These are phyloP conservation scores for Sarcophaga caerulescens DNA, from an alignment of 2,888 invertebrate genomes.

Conservation along the genomic window DNA sequence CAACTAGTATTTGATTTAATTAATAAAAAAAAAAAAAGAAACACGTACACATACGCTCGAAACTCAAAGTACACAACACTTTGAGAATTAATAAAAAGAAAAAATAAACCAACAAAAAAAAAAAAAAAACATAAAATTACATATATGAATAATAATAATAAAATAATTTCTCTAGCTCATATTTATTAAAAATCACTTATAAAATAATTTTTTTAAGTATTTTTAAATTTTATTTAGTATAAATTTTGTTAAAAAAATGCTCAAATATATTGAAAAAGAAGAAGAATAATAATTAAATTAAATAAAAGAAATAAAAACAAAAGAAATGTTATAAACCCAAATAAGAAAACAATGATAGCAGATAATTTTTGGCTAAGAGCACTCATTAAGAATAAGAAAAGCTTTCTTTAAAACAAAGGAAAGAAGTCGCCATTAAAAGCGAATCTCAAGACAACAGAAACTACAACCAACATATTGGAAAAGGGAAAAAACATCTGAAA, in stretches of 20 bases:
- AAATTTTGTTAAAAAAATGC: constrained; percentile 68
- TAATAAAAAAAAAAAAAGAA: constrained; percentile 19
- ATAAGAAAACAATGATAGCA: constrained; percentile 36
- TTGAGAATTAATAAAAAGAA: constrained; percentile 33
- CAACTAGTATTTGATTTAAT: background rate
- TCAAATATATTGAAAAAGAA: constrained; percentile 59
- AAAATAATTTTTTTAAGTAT: constrained; percentile 61
- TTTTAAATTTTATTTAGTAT: constrained; percentile 68
- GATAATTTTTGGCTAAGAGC: constrained; percentile 64
- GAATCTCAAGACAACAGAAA: constrained; percentile 13
- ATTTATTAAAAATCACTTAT: constrained; percentile 56
- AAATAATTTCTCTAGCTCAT: constrained; percentile 57
- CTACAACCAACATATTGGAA: background rate
- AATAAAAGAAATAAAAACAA: constrained; percentile 37
- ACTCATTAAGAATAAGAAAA: constrained; percentile 41
- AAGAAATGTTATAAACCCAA: constrained; percentile 46
- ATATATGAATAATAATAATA: constrained; percentile 16
- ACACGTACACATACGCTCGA: constrained; percentile 30
- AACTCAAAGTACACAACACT: constrained; percentile 22
- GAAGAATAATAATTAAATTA: constrained; percentile 14
- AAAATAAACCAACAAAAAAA: constrained; percentile 2
- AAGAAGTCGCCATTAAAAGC: constrained; percentile 22
- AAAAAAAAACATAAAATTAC: constrained; percentile 6
- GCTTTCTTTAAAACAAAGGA: constrained; percentile 26
- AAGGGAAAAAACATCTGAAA: constrained; percentile 49